phyloP scores from a whole-genome alignment of 2,797 vertebrate genomes.

The Tolypeutes matacus region DNA sequence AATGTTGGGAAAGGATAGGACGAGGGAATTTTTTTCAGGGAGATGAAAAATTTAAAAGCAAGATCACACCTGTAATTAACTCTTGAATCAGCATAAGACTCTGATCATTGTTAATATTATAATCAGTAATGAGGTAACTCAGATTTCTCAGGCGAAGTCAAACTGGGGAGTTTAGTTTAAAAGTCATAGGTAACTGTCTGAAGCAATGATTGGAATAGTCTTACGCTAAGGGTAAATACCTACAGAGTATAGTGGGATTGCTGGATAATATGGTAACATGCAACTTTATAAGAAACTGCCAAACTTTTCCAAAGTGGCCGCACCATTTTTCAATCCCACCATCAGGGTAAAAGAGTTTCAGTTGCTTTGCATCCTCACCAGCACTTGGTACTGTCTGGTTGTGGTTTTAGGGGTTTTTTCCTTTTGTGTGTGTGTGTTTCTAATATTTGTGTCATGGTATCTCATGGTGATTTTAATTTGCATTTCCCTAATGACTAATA shows the following conservation, averaged over 20 bases:
- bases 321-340: background rate
- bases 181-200: background rate
- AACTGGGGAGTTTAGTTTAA: background rate
- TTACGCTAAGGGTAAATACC: too few species aligned
- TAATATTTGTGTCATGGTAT: background rate
- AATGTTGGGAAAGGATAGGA: background rate
- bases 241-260: too few species aligned
- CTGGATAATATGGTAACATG: background rate
- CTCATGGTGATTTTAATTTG: too few species aligned
- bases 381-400: too few species aligned
- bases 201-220: background rate
- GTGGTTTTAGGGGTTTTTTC: background rate
- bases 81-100: background rate
- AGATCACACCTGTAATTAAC: background rate
- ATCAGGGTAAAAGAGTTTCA: too few species aligned
- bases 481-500: too few species aligned
- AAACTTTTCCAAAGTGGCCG: background rate
- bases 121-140: background rate
- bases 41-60: background rate
- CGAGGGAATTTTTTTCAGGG: background rate
- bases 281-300: background rate
- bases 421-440: background rate
- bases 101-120: background rate
- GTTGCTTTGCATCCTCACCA: too few species aligned
- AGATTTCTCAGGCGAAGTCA: background rate